A percentile compares a stretch with the other conserved stretches of the same genome.
phyloP scores from a whole-genome alignment of 2,888 invertebrate species.

The Drosophila rubida region DNA sequence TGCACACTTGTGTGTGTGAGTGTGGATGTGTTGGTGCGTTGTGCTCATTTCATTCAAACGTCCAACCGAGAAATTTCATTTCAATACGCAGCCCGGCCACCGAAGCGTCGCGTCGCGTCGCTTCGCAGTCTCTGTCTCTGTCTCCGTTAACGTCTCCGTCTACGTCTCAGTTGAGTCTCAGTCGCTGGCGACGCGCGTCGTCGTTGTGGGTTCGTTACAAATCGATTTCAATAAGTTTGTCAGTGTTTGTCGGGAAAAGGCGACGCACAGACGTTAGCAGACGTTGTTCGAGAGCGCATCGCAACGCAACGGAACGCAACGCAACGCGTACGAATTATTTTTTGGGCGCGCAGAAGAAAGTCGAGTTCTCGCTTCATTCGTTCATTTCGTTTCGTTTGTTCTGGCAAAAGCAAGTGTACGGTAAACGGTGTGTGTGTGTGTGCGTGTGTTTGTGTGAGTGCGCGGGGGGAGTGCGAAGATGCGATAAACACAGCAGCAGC shows the following conservation, averaged over 20 bases:
- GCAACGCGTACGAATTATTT: slow-evolving; percentile 23
- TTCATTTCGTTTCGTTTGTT: slow-evolving; percentile 17
- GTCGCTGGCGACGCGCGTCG: slow-evolving; percentile 25
- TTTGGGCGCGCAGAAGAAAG: slow-evolving; percentile 60
- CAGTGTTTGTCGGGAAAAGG: slow-evolving; percentile 81
- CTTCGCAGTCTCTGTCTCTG: slow-evolving; percentile 50
- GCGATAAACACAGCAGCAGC: slow-evolving; percentile 31
- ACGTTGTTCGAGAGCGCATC: slow-evolving; percentile 67
- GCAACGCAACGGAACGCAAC: slow-evolving; percentile 34
- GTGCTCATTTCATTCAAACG: slow-evolving; percentile 70
- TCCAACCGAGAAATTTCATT: slow-evolving; percentile 82
- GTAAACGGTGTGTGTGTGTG: background rate
- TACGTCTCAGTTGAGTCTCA: slow-evolving; percentile 6
- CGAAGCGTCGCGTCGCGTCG: slow-evolving; percentile 62
- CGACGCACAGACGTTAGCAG: slow-evolving; percentile 69
- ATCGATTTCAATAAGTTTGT: slow-evolving; percentile 84
- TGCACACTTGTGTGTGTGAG: background rate
- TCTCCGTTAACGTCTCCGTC: slow-evolving; percentile 33
- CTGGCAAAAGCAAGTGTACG: slow-evolving; percentile 26
- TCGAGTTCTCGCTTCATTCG: slow-evolving; percentile 48
- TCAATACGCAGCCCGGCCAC: slow-evolving; percentile 72
- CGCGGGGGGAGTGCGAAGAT: slow-evolving; percentile 33
- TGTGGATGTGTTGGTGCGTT: slow-evolving; percentile 37
- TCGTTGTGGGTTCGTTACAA: slow-evolving; percentile 79
- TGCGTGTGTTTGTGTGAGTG: slow-evolving; percentile 14